Base-by-base conservation (phyloP, 2,113 vertebrate species). In the Delphinapterus leucas region DNA sequence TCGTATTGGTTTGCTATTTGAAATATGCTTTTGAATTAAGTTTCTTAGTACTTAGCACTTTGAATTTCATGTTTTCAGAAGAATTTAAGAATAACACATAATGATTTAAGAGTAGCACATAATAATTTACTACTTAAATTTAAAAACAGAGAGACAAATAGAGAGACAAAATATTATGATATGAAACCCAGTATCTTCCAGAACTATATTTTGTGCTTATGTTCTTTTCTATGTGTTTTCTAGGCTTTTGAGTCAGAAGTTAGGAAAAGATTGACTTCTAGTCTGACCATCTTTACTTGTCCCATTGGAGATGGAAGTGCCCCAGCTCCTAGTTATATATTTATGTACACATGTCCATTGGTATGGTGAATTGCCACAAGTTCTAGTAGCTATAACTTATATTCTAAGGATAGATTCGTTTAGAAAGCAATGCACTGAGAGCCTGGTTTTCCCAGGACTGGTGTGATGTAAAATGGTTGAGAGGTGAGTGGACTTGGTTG, bases 31-130 rank as follows among this genome's bases (percentile, higher is more conserved):
- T 83, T 65, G 67, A 89, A 89, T 82, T 13, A 73, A 18, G n/a
- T 77, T 92, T 92, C 44, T 96, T 44, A 81, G 63, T 70, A 49
- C 17, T 65, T 77, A 31, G 9, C 21, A 55, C 20, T 96, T 84
- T 89, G 60, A 44, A 67, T 96, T 89, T 92, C 60, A 74, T 80
- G 33, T 79, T 87, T 68, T 92, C 55, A 83, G 38, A 85, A 68
- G 6, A 82, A 53, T 33, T 87, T 63, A 53, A 68, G 71, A 68
- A 68, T 84, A 5, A 68, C 5, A 5, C 26, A 3, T 33, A 58
- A 53, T 77, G n/a, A 73, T 18, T 89, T 61, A 68, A 67, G 76
- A 55, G 79, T 81, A 4, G 67, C 26, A n/a, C 12, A 1, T 38
- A 49, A 33, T 82, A 70, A 68, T 71, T 67, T 11, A 10, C 14